Conservation (phyloP, 2,797 vertebrate species). For the Acomys russatus region DNA sequence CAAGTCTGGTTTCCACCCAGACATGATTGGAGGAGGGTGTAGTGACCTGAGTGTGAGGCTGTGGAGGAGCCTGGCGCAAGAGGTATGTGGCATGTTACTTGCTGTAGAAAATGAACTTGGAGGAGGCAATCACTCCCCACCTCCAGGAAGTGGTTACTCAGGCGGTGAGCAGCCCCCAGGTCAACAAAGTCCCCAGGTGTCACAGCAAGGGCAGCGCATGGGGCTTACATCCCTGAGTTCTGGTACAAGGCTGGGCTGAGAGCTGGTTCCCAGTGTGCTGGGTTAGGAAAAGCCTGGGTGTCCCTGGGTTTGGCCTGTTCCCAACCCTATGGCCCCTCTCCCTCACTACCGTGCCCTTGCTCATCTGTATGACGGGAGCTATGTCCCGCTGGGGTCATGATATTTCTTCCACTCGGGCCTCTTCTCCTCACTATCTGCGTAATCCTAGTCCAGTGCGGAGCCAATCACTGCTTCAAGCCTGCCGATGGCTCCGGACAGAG, state of each 20-base stretch:
- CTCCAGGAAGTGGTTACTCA: not conserved
- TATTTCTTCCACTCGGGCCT: not conserved
- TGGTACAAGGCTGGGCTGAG: not conserved
- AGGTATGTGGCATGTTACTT: not conserved
- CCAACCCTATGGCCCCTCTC: not conserved
- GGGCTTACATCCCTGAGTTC: not conserved
- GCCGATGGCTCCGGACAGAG: not conserved
- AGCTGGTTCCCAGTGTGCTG: not conserved
- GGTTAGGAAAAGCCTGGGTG: not conserved
- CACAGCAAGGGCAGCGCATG: not conserved
- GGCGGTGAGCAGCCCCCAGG: not conserved
- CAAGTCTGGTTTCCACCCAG: no score
- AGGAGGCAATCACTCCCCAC: not conserved
- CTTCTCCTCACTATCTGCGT: fast-evolving
- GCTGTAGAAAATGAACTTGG: no score
- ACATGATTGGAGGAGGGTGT: not conserved
- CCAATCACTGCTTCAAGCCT: not conserved
- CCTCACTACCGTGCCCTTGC: fast-evolving
- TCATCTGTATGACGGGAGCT: not conserved
- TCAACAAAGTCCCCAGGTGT: not conserved
- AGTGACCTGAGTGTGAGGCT: not conserved
- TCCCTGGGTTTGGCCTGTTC: not conserved
- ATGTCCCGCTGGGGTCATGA: not conserved
- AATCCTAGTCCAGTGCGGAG: not conserved
- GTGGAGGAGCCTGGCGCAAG: no score